Evolutionary conservation across 64 coral and sea anemone genomes (phyloP), one percentile per base, ranked within the genome.

Genomic region (Astreopora myriophthalma): DNA sequence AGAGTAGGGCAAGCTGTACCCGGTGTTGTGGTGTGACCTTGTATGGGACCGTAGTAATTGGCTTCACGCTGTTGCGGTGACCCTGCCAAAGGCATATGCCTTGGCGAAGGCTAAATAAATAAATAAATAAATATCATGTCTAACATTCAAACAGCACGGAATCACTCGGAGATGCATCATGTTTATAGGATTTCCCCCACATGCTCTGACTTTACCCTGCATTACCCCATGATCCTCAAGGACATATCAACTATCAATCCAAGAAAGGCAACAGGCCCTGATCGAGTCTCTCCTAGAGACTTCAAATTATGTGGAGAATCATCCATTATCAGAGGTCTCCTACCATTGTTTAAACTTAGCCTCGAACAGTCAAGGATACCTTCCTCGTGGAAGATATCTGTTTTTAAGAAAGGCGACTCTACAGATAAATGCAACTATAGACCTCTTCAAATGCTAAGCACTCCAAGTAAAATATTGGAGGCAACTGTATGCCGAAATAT

Each of bases 381-480:
- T 85, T 85, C 61, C 37, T 34, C 65, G 60, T 85, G 82, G 86
- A 74, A 88, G 52, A 88, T 32, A 14, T 88, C 57, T 62, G 1
- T 62, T 62, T 62, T 20, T 62, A 62, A 62, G 57, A 62, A 62
- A 62, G 57, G 57, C 57, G 57, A 62, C 22, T 62, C 57, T n/a
- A 62, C n/a, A n/a, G n/a, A n/a, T n/a, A n/a, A n/a, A n/a, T n/a
- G n/a, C n/a, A n/a, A n/a, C n/a, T n/a, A n/a, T n/a, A n/a, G n/a
- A n/a, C n/a, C n/a, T n/a, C n/a, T n/a, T n/a, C n/a, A n/a, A n/a
- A n/a, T n/a, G n/a, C n/a, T n/a, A n/a, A n/a, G 57, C 57, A 62
- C 22, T 19, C 57, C 57, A 20, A 62, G 57, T 17, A 62, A 62
- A 1, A 62, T 62, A 14, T 17, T 62, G 57, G 22, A 1, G 57